Conservation (phyloP, 2,888 invertebrate genomes). For the Andrena fulva region DNA sequence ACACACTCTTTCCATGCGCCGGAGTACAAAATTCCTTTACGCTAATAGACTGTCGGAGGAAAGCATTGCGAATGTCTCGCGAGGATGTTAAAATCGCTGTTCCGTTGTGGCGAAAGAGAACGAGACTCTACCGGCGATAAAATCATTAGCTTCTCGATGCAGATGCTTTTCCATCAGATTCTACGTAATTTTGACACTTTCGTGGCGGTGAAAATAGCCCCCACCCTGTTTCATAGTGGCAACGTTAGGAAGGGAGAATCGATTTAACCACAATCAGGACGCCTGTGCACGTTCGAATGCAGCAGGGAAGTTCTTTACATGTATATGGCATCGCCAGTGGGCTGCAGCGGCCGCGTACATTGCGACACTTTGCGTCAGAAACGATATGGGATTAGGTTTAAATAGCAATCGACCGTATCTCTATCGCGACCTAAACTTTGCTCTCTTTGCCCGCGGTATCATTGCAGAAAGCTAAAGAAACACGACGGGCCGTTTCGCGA, state of each 20-base stretch:
- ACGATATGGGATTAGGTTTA: slow-evolving; percentile 34
- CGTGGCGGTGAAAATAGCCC: not conserved
- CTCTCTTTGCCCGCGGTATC: not conserved
- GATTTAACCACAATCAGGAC: slow-evolving; percentile 46
- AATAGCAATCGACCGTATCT: slow-evolving; percentile 36
- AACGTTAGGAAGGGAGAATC: slow-evolving; percentile 25
- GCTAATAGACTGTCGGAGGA: not conserved
- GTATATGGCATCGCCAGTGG: slow-evolving; percentile 35
- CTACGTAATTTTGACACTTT: not conserved
- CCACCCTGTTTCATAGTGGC: not conserved
- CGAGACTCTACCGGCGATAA: no score
- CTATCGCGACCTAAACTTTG: not conserved
- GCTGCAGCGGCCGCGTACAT: slow-evolving; percentile 59
- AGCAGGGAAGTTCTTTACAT: slow-evolving; percentile 46
- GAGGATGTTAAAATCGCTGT: not conserved
- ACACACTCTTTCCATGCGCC: not conserved
- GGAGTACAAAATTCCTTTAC: not conserved
- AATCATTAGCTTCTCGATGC: not conserved
- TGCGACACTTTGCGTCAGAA: slow-evolving; percentile 58
- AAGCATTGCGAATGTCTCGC: not conserved
- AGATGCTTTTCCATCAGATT: not conserved
- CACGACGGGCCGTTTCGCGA: no score
- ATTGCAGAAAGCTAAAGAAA: not conserved
- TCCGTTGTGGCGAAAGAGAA: no score
- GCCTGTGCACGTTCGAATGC: slow-evolving; percentile 33